Conservation (phyloP, 2,888 invertebrate species). For the Drosophila sordidula region DNA sequence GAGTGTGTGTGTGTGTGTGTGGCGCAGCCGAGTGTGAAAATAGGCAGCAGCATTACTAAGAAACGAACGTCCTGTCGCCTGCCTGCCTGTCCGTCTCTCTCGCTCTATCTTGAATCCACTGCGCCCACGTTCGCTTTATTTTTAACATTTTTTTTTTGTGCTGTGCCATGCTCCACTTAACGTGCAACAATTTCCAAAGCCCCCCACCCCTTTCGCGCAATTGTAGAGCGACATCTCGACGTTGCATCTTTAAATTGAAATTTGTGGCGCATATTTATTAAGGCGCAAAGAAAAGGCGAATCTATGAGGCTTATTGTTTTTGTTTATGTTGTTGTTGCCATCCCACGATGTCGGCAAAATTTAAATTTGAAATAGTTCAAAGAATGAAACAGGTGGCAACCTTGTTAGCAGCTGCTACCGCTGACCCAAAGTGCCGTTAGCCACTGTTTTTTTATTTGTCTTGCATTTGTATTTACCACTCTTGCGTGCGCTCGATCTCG, state of each 20-base stretch:
- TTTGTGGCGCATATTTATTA: conserved; percentile 75
- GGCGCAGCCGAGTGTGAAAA: conserved; percentile 61
- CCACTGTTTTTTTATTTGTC: conserved; percentile 21
- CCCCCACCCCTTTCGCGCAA: conserved; percentile 18
- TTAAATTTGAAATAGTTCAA: conserved; percentile 40
- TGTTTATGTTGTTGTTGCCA: conserved; percentile 34
- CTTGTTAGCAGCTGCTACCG: conserved; percentile 46
- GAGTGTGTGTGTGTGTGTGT: conserved; percentile 25
- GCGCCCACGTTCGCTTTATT: conserved; percentile 56
- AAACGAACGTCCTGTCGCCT: conserved; percentile 59
- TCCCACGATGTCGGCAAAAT: conserved; percentile 24
- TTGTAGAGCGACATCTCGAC: conserved; percentile 40
- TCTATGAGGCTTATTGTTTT: conserved; percentile 50
- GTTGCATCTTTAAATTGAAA: conserved; percentile 74
- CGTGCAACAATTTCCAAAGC: conserved; percentile 68
- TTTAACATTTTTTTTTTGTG: conserved; percentile 40
- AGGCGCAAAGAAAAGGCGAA: conserved; percentile 47
- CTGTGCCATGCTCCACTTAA: conserved; percentile 72
- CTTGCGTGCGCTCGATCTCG: neutral
- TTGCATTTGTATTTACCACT: conserved; percentile 24
- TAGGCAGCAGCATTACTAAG: conserved; percentile 45
- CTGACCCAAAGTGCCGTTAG: conserved; percentile 42
- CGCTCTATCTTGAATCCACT: conserved; percentile 22
- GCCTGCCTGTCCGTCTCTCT: conserved; percentile 21
- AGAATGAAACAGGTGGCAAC: conserved; percentile 67